Percentiles rank a stretch among this genome's conserved stretches.
Conservation (phyloP, 2,797 vertebrate species). For the Carcharodon carcharias region DNA sequence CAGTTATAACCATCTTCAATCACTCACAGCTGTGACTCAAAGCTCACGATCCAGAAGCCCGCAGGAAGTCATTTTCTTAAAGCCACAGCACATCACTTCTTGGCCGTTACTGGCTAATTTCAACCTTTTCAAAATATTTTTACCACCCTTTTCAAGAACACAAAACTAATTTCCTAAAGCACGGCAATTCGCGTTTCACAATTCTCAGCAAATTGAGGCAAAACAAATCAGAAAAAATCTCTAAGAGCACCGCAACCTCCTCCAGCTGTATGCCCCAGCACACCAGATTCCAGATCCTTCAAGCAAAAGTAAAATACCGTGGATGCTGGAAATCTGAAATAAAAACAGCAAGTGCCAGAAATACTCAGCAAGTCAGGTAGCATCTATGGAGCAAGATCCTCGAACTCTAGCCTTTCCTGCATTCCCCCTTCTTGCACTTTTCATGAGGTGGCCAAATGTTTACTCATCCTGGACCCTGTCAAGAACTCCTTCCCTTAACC, state of each 20-base stretch:
- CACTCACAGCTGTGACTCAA: slow-evolving; percentile 23
- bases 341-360: background rate
- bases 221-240: background rate
- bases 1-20: background rate
- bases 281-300: background rate
- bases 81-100: background rate
- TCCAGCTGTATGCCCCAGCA: background rate
- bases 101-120: background rate
- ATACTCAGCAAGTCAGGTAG: background rate
- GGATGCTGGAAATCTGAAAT: background rate
- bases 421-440: too few relatives aligned
- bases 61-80: slow-evolving; percentile 30
- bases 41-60: background rate
- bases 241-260: background rate
- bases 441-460: background rate
- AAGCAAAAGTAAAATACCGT: background rate
- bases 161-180: background rate
- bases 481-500: background rate
- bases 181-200: background rate
- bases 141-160: background rate
- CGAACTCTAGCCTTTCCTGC: background rate
- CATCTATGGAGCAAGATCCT: background rate
- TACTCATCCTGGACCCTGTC: background rate
- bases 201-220: background rate
- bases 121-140: background rate